Conservation (phyloP, 2,113 vertebrate genomes). For the Illadopsis cleaveri region DNA sequence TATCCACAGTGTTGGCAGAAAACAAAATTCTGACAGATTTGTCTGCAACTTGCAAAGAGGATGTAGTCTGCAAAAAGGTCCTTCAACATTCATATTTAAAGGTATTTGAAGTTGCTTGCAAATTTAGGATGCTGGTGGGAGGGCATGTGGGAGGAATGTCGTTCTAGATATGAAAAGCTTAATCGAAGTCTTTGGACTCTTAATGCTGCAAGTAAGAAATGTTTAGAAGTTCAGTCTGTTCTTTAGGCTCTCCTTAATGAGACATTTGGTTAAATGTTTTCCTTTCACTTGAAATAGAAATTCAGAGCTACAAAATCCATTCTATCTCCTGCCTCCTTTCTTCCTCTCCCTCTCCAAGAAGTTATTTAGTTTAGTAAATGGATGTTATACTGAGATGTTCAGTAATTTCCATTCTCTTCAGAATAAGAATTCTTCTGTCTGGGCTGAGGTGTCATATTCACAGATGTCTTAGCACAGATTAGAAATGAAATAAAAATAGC, state of each 20-base stretch:
- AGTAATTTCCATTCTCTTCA: background rate
- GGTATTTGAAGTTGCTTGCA: background rate
- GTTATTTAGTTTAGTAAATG: background rate
- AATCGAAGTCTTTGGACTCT: background rate
- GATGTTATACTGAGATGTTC: background rate
- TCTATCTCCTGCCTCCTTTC: fast-evolving
- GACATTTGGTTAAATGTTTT: slow-evolving; percentile 1
- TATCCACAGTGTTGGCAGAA: slow-evolving; percentile 5
- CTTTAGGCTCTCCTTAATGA: slow-evolving; percentile 14
- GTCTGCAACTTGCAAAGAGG: background rate
- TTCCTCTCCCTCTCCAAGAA: background rate
- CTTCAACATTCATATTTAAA: slow-evolving; percentile 6
- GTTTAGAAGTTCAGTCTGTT: background rate
- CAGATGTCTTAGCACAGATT: background rate
- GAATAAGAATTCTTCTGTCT: background rate
- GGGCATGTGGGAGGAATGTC: background rate
- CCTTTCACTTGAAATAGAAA: background rate
- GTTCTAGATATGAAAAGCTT: slow-evolving; percentile 15
- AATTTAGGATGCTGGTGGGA: slow-evolving; percentile 39
- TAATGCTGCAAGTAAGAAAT: background rate
- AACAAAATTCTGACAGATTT: slow-evolving; percentile 35
- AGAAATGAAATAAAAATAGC: background rate
- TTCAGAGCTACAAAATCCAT: background rate
- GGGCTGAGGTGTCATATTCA: background rate
- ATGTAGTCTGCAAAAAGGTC: slow-evolving; percentile 19